Percentiles rank a stretch among this genome's conserved stretches.
Evolutionary conservation across 2,113 vertebrate species (phyloP).

Genomic region (Solea senegalensis): DNA sequence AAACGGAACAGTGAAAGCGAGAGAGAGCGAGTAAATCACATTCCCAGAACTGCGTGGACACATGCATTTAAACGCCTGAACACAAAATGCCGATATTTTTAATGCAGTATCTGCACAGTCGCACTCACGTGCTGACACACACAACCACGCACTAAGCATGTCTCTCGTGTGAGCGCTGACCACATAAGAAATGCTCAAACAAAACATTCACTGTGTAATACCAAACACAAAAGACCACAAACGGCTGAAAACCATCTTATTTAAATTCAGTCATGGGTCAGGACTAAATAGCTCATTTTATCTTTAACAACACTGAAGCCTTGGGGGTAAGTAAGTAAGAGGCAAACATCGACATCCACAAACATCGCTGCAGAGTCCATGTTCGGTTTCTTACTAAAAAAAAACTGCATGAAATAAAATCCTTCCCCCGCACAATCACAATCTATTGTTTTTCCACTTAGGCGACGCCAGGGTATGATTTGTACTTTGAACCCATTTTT

Average conservation of each 20-base stretch:
- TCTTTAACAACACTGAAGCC: conserved; percentile 48
- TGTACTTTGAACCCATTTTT: conserved; percentile 29
- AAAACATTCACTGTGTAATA: conserved; percentile 63
- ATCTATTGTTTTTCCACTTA: neutral
- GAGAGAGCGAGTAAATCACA: neutral
- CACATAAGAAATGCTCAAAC: conserved; percentile 70
- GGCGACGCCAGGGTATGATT: conserved; percentile 5
- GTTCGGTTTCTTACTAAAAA: neutral
- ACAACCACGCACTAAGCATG: conserved; percentile 28
- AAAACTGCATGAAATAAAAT: conserved; percentile 21
- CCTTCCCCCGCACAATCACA: neutral
- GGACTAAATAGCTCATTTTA: conserved; percentile 44
- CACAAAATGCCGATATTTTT: conserved; percentile 21
- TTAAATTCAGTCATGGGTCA: conserved; percentile 60
- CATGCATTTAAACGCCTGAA: conserved; percentile 2
- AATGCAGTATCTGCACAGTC: conserved; percentile 11
- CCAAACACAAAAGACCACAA: conserved; percentile 65
- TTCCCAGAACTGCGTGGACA: conserved; percentile 51
- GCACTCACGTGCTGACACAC: conserved; percentile 29
- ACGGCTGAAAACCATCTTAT: conserved; percentile 59
- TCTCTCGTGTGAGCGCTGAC: conserved; percentile 66
- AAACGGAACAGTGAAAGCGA: conserved; percentile 13
- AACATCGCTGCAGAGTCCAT: conserved; percentile 10
- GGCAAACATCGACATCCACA: conserved; percentile 30
- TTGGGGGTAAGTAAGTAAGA: conserved; percentile 41